Conservation (phyloP, 2,797 vertebrate genomes). For the Nannoperca obscura region DNA sequence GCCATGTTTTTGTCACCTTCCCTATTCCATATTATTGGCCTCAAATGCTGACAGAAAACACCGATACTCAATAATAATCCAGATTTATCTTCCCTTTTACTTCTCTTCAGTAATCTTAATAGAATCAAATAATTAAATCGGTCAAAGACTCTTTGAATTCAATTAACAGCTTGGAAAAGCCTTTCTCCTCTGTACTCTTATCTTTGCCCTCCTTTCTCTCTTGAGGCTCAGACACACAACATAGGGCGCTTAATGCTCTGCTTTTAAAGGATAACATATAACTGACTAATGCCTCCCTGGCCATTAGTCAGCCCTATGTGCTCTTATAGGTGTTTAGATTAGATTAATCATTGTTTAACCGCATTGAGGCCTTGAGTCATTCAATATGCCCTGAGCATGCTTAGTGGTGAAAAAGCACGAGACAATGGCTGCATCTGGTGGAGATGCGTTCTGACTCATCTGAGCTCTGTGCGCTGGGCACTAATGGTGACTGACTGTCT, state of each 20-base stretch:
- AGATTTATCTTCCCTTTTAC: not conserved
- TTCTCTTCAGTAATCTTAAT: not conserved
- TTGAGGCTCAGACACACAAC: constrained; percentile 16
- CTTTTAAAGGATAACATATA: constrained; percentile 51
- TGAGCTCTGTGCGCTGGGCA: not conserved
- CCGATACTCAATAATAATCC: not conserved
- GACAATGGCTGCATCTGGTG: constrained; percentile 19
- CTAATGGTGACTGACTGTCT: constrained; percentile 8
- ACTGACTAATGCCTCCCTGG: constrained; percentile 54
- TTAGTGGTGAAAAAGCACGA: not conserved
- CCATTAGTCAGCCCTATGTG: constrained; percentile 46
- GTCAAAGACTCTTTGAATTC: not conserved
- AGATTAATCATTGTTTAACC: constrained; percentile 59
- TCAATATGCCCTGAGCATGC: constrained; percentile 33
- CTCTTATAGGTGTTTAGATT: constrained; percentile 72
- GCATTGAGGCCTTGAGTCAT: constrained; percentile 59
- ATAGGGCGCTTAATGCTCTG: constrained; percentile 10
- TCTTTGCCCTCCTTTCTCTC: constrained; percentile 23
- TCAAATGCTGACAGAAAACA: not conserved
- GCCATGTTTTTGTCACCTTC: not conserved
- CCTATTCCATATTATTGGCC: not conserved
- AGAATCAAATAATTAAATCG: not conserved
- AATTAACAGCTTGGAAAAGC: constrained; percentile 21
- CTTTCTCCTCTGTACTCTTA: not conserved
- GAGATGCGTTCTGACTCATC: constrained; percentile 45